Conservation (phyloP, 2,797 vertebrate species). For the Florisuga fusca region DNA sequence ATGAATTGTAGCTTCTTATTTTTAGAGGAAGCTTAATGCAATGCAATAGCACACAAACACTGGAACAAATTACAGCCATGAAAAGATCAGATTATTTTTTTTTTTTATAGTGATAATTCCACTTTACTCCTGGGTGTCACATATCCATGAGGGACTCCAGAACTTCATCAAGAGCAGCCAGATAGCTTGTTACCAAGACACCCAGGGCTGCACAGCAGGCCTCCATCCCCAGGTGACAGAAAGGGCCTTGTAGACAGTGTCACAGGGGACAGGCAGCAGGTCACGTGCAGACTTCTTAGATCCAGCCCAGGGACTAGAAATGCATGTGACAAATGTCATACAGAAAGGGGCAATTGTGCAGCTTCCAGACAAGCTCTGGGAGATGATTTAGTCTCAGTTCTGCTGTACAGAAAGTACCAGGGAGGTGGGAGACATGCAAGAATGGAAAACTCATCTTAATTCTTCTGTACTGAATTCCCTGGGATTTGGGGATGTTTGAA, state of each 20-base stretch:
- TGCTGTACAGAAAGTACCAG: neutral
- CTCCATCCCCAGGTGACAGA: neutral
- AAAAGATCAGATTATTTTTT: conserved; percentile 27
- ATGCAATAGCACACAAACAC: conserved; percentile 49
- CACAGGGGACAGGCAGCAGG: neutral
- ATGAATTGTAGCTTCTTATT: conserved; percentile 39
- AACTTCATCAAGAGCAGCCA: neutral
- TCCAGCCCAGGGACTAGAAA: neutral
- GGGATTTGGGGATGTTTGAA: neutral
- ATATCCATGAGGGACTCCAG: neutral
- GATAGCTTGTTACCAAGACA: neutral
- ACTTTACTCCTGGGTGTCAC: conserved; percentile 44
- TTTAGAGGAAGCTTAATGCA: conserved; percentile 53
- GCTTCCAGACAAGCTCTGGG: neutral
- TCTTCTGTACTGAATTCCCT: neutral
- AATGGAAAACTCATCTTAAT: neutral
- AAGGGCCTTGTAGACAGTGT: neutral
- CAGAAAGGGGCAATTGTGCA: neutral
- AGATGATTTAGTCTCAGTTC: neutral
- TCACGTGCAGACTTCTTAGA: neutral
- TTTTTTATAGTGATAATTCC: conserved; percentile 44
- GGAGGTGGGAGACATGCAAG: neutral
- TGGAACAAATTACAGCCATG: conserved; percentile 12
- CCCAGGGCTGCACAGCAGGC: neutral
- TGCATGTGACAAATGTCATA: neutral